Evolutionary conservation across 2,113 vertebrate species (phyloP), one percentile per base, ranked within the genome.

Genomic region (Cebidichthys violaceus): DNA sequence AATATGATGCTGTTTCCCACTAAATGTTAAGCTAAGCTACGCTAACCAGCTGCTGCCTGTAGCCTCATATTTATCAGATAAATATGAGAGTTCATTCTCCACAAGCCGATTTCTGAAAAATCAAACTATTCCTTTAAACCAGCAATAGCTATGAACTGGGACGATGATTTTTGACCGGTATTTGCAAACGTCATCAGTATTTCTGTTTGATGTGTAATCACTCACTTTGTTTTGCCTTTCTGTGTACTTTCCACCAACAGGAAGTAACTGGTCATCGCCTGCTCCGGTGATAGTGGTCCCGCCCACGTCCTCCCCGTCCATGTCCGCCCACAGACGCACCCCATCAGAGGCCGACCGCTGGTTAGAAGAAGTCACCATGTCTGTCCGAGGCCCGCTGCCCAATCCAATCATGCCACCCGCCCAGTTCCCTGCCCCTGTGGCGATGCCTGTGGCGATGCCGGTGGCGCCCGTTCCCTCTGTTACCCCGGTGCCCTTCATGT

Each of bases 321-420:
- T 84, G 37, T 68, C 88, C 27, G 90, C 94, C 24, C 98, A 99
- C 92, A 95, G 93, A 74, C 97, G 98, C 43, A 99, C 98, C 0
- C 97, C 98, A 0, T 99, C 98, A 0, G 98, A 99, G 82, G 98
- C 98, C 4, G 98, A 99, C 90, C 97, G 97, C 70, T 99, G 98
- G 98, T 92, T 99, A 84, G 98, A 99, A 70, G 98, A 99, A 91
- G 98, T 99, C 45, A 94, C 98, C 74, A 99, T 99, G 90, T 98
- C 96, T 2, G 95, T 99, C 66, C 94, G 97, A 73, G 96, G 92
- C 9, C 96, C 96, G 0, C 97, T 93, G 86, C 81, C 93, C 3
- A 85, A 84, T 15, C 79, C 93, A 0, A 66, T 90, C 17, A 43
- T 92, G 68, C 92, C 92, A 1, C 77, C 96, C 9, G 60, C 93